Evolutionary conservation across 2,797 vertebrate genomes (phyloP).

Genomic region (Anas bahamensis): DNA sequence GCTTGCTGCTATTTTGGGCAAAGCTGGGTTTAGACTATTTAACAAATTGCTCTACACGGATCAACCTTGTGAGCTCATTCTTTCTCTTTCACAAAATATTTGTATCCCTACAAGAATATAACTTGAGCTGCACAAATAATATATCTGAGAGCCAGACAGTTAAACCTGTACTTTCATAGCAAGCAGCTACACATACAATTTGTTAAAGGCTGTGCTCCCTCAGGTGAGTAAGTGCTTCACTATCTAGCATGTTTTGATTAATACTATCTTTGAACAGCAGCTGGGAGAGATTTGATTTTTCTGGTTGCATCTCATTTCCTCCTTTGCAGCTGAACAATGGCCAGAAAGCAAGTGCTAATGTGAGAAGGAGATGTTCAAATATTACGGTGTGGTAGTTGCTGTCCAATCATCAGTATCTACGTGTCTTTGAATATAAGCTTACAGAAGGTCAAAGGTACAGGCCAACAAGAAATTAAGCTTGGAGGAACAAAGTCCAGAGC

Average conservation of each 20-base stretch:
- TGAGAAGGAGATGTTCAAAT: neutral
- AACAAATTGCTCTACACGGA: slow-evolving; percentile 15
- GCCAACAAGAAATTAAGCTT: neutral
- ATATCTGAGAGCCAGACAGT: neutral
- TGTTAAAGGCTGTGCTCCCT: neutral
- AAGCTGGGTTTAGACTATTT: slow-evolving; percentile 28
- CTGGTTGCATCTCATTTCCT: neutral
- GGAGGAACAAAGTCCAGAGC: neutral
- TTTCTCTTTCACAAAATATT: slow-evolving; percentile 16
- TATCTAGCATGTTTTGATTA: neutral
- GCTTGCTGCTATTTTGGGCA: slow-evolving; percentile 42
- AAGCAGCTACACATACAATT: neutral
- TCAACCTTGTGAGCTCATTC: slow-evolving; percentile 9
- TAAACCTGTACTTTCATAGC: neutral
- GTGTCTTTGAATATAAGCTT: neutral
- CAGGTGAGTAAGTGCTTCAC: neutral
- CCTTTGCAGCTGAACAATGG: neutral
- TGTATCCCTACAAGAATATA: slow-evolving; percentile 8
- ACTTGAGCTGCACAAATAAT: neutral
- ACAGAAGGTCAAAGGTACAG: neutral
- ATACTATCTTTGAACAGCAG: neutral
- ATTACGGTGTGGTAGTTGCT: neutral
- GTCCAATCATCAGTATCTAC: neutral
- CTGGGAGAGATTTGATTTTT: neutral
- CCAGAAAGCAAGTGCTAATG: neutral